Evolutionary conservation across 2,113 vertebrate genomes (phyloP).

Genomic region (Paraplagusia blochii): DNA sequence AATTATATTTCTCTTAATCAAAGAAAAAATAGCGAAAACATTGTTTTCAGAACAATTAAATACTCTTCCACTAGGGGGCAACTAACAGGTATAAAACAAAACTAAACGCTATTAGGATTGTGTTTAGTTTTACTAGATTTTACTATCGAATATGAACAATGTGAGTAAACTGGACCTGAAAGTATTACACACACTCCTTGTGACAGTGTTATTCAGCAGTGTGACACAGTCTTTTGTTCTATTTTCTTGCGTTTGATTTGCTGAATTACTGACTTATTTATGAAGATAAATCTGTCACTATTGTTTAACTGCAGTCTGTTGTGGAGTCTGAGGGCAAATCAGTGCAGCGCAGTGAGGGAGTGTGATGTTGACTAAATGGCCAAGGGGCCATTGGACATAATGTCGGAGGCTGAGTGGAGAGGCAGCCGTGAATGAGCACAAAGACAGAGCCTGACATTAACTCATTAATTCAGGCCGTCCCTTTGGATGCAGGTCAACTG

Average conservation of each 20-base stretch:
- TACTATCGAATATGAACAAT: no score
- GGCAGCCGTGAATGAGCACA: slow-evolving; percentile 23
- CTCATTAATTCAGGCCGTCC: slow-evolving; percentile 27
- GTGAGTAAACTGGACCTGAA: no score
- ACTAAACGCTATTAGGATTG: no score
- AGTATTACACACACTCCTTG: no score
- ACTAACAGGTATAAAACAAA: no score
- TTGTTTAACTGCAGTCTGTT: slow-evolving; percentile 8
- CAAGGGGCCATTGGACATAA: slow-evolving; percentile 19
- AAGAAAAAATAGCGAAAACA: no score
- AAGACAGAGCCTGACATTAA: slow-evolving; percentile 32
- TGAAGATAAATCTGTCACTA: slow-evolving; percentile 38
- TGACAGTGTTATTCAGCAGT: no score
- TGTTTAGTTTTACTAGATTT: no score
- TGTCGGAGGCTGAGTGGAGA: slow-evolving; percentile 15
- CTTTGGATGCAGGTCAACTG: slow-evolving; percentile 34
- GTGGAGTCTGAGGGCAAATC: slow-evolving; percentile 1
- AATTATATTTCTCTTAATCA: no score
- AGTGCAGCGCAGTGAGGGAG: slow-evolving; percentile 14
- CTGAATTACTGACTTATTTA: slow-evolving; percentile 38
- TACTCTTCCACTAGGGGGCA: no score
- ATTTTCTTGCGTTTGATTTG: slow-evolving; percentile 16
- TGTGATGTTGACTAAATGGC: slow-evolving; percentile 29
- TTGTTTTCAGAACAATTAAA: no score
- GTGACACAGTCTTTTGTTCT: no score